phyloP scores from a whole-genome alignment of 1,140 invertebrate genomes.

The Charaxes varanes region DNA sequence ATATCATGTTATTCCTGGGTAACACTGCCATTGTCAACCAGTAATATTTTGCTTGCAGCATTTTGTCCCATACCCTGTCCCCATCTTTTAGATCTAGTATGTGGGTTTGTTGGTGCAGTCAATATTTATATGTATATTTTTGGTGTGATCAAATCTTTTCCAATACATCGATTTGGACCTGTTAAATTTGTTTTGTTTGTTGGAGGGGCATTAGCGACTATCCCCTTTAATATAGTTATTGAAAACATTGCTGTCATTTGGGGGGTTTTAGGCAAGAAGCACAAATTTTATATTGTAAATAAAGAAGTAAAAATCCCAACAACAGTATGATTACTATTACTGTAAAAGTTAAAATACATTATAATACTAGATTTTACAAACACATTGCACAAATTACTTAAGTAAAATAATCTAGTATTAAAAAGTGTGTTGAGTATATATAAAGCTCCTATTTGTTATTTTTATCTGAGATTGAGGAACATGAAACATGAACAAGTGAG shows the following conservation, averaged over 20 bases:
- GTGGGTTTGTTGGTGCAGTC: slow-evolving; percentile 91
- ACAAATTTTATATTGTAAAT: slow-evolving; percentile 96
- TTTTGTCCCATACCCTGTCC: slow-evolving; percentile 92
- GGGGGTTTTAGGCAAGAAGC: slow-evolving; percentile 93
- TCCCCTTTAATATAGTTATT: slow-evolving; percentile 93
- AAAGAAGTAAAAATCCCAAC: slow-evolving; percentile 84
- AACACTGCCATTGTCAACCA: slow-evolving; percentile 93
- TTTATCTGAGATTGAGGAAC: slow-evolving; percentile 11
- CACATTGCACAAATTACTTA: slow-evolving; percentile 58
- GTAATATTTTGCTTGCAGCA: slow-evolving; percentile 89
- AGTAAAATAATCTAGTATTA: slow-evolving; percentile 19
- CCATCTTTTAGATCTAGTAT: slow-evolving; percentile 86
- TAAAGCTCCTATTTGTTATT: slow-evolving; percentile 16
- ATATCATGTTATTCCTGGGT: slow-evolving; percentile 97
- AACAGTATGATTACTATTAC: slow-evolving; percentile 64
- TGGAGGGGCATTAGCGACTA: slow-evolving; percentile 88
- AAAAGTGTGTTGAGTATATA: slow-evolving; percentile 14
- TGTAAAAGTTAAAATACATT: not conserved
- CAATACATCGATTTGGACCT: slow-evolving; percentile 88
- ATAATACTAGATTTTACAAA: slow-evolving; percentile 14
- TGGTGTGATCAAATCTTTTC: slow-evolving; percentile 96
- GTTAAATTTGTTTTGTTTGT: slow-evolving; percentile 87
- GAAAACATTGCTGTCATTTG: slow-evolving; percentile 96
- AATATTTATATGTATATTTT: slow-evolving; percentile 98
- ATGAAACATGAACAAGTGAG: slow-evolving; percentile 26